Percentiles rank a stretch among this genome's conserved stretches.
These are phyloP conservation scores for Hyaena hyaena DNA, from an alignment of 2,113 vertebrate species.

Conservation along the genomic window DNA sequence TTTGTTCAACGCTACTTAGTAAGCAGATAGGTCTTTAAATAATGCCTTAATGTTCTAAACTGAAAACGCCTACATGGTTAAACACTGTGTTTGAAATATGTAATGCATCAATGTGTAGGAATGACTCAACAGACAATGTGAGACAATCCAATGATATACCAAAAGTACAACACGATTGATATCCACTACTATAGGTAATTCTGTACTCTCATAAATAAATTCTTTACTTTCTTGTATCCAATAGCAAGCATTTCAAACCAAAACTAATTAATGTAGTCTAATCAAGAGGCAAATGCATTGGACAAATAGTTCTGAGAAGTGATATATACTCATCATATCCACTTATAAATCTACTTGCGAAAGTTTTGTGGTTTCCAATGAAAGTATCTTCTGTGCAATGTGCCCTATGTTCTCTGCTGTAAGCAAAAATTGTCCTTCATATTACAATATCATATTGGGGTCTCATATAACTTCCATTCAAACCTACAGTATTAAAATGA, in stretches of 20 bases:
- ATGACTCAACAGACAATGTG: not conserved
- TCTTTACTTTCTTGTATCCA: constrained; percentile 12
- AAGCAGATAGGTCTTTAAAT: not conserved
- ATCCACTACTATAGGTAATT: not conserved
- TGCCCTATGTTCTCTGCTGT: not conserved
- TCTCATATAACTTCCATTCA: not conserved
- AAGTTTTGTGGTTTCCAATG: not conserved
- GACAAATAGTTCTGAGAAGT: not conserved
- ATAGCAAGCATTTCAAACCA: not conserved
- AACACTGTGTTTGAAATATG: not conserved
- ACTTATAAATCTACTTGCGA: not conserved
- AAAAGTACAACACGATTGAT: not conserved
- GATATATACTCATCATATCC: not conserved
- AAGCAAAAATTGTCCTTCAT: not conserved
- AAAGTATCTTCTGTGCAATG: not conserved
- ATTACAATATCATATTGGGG: not conserved
- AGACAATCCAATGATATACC: not conserved
- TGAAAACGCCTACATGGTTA: not conserved
- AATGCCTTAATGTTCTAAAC: not conserved
- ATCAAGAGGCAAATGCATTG: accelerated
- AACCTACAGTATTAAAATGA: not conserved
- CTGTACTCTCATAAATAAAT: not conserved
- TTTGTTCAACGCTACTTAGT: not conserved
- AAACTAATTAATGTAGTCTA: not conserved
- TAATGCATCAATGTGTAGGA: not conserved